A percentile compares a stretch with the other conserved stretches of the same genome.
These are phyloP conservation scores for Centrocercus urophasianus DNA, from an alignment of 2,113 vertebrate genomes.

Conservation along the genomic window DNA sequence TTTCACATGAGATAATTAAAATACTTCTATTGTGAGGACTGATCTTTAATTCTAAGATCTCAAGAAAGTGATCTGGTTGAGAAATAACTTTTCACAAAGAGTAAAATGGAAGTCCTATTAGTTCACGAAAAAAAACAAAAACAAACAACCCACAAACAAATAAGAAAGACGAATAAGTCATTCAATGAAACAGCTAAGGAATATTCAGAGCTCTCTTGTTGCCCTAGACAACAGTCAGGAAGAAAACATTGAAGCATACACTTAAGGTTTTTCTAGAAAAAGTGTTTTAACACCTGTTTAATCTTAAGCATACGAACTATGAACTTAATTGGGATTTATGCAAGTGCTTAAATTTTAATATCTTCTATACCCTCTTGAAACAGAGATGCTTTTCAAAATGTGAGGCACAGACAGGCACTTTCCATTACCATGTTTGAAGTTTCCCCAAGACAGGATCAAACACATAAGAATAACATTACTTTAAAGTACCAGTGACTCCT, in stretches of 20 bases:
- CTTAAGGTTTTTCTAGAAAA: background rate
- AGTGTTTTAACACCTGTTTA: background rate
- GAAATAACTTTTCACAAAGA: background rate
- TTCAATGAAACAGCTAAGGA: background rate
- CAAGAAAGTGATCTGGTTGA: background rate
- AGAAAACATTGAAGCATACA: background rate
- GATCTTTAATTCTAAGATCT: background rate
- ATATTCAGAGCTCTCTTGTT: conserved; percentile 34
- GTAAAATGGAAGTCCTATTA: background rate
- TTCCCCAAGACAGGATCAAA: background rate
- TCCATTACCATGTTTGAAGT: background rate
- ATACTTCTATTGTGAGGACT: background rate
- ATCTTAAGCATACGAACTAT: conserved; percentile 3
- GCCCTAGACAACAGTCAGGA: background rate
- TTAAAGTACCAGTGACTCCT: background rate
- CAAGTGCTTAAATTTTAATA: background rate
- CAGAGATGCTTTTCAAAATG: background rate
- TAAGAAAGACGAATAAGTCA: background rate
- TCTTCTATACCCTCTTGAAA: background rate
- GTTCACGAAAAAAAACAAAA: background rate
- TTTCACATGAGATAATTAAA: background rate
- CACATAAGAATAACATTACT: background rate
- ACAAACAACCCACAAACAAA: background rate
- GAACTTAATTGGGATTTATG: background rate
- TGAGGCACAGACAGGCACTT: background rate